Conservation (phyloP, 2,888 invertebrate species). For the Antheraea yamamai region DNA sequence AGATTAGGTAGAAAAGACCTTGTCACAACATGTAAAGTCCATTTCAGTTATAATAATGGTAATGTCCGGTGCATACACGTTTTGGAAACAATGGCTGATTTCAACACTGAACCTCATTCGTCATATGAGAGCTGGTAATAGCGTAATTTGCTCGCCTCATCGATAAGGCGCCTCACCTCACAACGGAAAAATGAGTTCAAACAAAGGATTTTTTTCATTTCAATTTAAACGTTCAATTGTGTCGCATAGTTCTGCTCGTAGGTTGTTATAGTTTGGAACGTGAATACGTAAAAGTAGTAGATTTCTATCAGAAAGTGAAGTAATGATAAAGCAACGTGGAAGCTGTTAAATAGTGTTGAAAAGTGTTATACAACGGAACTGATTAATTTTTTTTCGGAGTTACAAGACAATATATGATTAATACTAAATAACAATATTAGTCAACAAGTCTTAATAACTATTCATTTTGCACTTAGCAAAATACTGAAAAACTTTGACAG, state of each 20-base stretch:
- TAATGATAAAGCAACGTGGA: not conserved
- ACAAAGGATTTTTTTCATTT: conserved; percentile 7
- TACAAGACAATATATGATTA: not conserved
- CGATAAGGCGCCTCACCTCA: not conserved
- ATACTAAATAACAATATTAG: not conserved
- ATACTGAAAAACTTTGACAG: no score
- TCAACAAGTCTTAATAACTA: no score
- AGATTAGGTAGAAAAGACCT: not conserved
- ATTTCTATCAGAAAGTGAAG: not conserved
- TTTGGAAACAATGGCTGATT: conserved; percentile 22
- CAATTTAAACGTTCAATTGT: conserved; percentile 6
- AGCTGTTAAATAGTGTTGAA: not conserved
- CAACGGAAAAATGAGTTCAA: conserved; percentile 2
- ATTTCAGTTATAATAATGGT: not conserved
- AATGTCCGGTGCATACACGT: not conserved
- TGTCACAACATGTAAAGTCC: not conserved
- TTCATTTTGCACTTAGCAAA: no score
- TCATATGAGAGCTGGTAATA: conserved; percentile 1
- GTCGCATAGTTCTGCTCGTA: not conserved
- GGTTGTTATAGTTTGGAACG: not conserved
- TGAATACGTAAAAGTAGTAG: not conserved
- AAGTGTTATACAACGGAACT: not conserved
- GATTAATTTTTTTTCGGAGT: no score
- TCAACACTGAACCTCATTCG: conserved; percentile 18
- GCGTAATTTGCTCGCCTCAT: conserved; percentile 1